A percentile compares a stretch with the other conserved stretches of the same genome.
Evolutionary conservation across 2,113 vertebrate species (phyloP).

Genomic region (Tenebrosternarchus preto): DNA sequence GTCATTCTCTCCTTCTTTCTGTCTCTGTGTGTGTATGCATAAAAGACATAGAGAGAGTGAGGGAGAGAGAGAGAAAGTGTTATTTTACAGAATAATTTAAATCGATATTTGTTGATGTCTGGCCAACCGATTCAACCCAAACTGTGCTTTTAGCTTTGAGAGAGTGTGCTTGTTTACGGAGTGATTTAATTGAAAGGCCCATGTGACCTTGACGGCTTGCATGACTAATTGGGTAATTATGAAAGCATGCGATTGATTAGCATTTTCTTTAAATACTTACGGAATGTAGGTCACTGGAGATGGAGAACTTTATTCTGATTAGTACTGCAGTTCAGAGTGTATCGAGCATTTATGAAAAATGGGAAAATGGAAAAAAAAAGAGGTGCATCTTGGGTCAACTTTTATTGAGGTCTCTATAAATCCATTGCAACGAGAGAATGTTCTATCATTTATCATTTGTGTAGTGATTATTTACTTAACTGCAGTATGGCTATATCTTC

Average conservation of each 20-base stretch:
- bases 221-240: slow-evolving; percentile 41
- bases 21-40: background rate
- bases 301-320: background rate
- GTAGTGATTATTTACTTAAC: too few species aligned
- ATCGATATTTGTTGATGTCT: background rate
- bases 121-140: slow-evolving; percentile 16
- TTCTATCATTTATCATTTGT: background rate
- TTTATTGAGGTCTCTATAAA: background rate
- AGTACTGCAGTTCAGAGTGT: background rate
- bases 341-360: background rate
- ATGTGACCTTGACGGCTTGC: slow-evolving; percentile 20
- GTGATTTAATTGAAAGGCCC: slow-evolving; percentile 22
- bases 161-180: slow-evolving; percentile 7
- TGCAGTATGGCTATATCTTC: background rate
- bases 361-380: background rate
- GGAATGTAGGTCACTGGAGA: background rate
- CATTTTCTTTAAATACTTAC: background rate
- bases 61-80: background rate
- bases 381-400: background rate
- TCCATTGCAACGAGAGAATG: background rate
- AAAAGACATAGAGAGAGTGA: background rate
- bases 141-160: slow-evolving; percentile 2
- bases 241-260: slow-evolving; percentile 9
- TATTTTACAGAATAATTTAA: slow-evolving; percentile 1
- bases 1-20: background rate